Conservation (phyloP, 2,888 invertebrate species). For the Julus scandinavius region DNA sequence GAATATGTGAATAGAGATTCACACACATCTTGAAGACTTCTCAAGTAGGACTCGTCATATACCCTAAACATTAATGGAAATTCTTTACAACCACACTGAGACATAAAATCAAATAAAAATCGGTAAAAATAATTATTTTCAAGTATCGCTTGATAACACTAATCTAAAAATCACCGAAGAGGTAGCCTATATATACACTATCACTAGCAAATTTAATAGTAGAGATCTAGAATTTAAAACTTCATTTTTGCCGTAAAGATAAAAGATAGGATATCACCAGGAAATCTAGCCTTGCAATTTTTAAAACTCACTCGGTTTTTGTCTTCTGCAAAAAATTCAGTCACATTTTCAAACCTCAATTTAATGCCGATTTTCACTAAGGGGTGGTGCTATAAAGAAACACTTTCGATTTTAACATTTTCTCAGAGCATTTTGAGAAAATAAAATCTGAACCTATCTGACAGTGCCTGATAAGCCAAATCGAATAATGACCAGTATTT, state of each 20-base stretch:
- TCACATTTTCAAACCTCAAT: background rate
- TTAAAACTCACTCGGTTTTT: no score
- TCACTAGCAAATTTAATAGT: no score
- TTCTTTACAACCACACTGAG: background rate
- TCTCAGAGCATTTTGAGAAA: no score
- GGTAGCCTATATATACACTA: background rate
- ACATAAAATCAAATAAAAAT: background rate
- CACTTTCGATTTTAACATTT: no score
- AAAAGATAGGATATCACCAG: no score
- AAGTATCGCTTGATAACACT: background rate
- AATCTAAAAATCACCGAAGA: background rate
- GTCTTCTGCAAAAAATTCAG: background rate
- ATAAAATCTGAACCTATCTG: no score
- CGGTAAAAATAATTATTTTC: background rate
- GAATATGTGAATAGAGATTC: background rate
- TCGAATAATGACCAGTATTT: no score
- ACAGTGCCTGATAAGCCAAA: no score
- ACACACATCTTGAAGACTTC: background rate
- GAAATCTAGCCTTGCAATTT: no score
- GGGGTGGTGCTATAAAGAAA: no score
- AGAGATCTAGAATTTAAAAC: no score
- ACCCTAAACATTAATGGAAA: background rate
- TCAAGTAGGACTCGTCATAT: background rate
- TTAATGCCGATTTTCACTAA: background rate
- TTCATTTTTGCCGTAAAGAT: no score